These are phyloP conservation scores for Dicrostonyx torquatus DNA, from an alignment of 2,797 vertebrate species.

Conservation along the genomic window DNA sequence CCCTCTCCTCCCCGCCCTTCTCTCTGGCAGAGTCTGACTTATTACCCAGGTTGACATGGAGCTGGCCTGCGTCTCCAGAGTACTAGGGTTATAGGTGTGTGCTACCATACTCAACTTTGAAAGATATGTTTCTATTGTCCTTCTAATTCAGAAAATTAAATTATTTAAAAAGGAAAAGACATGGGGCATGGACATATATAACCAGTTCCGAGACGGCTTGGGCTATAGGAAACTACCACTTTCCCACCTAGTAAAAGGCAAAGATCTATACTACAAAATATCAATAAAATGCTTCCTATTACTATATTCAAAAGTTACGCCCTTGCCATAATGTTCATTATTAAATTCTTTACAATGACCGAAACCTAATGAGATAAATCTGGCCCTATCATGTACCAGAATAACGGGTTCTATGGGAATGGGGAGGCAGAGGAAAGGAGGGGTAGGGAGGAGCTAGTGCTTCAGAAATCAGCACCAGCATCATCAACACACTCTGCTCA, in stretches of 20 bases:
- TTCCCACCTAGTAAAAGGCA: neutral
- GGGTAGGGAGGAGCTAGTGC: neutral
- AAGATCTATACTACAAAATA: conserved; percentile 21
- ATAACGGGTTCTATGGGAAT: conserved; percentile 9
- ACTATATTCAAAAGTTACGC: neutral
- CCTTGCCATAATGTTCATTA: neutral
- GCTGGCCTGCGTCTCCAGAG: neutral
- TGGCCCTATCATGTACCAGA: conserved; percentile 27
- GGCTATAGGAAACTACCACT: neutral
- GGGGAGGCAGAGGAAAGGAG: neutral
- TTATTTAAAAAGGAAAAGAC: neutral
- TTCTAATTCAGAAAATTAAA: conserved; percentile 49
- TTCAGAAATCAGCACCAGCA: conserved; percentile 5
- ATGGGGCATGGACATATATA: neutral
- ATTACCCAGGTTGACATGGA: neutral
- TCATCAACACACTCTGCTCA: neutral
- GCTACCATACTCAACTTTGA: neutral
- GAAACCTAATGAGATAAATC: conserved; percentile 14
- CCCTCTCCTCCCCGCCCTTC: neutral
- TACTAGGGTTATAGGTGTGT: neutral
- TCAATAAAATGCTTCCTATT: conserved; percentile 29
- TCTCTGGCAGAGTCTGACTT: neutral
- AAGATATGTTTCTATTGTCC: conserved; percentile 28
- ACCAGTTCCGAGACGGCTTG: neutral
- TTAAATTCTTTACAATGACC: conserved; percentile 44